Conservation (phyloP, 1,140 invertebrate genomes). For the Pogonus chalceus region DNA sequence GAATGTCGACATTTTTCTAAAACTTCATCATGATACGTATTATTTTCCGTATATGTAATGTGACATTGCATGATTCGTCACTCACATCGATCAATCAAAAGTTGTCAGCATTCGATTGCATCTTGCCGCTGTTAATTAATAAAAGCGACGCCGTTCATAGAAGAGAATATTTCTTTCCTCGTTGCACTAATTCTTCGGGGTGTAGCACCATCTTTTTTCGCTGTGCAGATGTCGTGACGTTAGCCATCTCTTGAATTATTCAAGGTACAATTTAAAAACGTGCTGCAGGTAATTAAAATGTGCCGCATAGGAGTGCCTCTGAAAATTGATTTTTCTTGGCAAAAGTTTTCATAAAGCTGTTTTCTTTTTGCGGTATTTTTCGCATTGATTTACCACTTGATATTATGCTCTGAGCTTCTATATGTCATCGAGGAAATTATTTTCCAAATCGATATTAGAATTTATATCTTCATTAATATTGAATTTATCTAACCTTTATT, state of each 20-base stretch:
- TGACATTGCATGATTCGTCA: background rate
- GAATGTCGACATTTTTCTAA: too few relatives aligned
- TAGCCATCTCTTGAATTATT: background rate
- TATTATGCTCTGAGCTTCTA: too few relatives aligned
- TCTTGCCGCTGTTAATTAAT: background rate
- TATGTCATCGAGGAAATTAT: too few relatives aligned
- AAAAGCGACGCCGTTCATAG: background rate
- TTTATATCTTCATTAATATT: too few relatives aligned
- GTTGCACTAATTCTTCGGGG: background rate
- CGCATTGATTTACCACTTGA: too few relatives aligned
- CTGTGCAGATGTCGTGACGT: background rate
- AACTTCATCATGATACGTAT: too few relatives aligned
- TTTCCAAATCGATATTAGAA: too few relatives aligned
- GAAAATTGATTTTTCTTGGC: conserved; percentile 1
- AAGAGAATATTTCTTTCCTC: background rate
- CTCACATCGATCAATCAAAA: background rate
- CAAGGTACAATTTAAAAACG: conserved; percentile 4
- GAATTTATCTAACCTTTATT: too few relatives aligned
- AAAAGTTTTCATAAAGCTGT: background rate
- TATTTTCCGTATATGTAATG: too few relatives aligned
- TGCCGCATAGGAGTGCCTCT: conserved; percentile 1
- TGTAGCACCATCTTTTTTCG: background rate
- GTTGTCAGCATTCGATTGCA: background rate
- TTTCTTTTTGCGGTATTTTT: background rate
- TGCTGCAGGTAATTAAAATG: conserved; percentile 7